These are phyloP conservation scores for Neomorphus geoffroyi DNA, from an alignment of 2,797 vertebrate species.

Conservation along the genomic window DNA sequence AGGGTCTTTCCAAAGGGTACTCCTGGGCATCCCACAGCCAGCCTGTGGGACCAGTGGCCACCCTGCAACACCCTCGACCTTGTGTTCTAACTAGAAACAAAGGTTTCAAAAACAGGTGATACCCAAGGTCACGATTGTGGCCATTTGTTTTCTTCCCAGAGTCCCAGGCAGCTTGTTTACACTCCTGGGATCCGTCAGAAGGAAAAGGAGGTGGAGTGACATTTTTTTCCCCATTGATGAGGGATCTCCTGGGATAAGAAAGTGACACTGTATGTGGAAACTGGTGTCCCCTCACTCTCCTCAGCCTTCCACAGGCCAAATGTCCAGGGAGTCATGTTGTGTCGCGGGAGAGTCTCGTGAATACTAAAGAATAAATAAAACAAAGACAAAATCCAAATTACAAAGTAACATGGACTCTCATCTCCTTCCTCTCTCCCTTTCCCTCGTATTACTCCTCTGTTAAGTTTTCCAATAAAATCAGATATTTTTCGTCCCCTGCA, in stretches of 20 bases:
- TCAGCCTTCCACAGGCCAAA: background rate
- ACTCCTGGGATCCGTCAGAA: fast-evolving
- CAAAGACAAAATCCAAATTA: background rate
- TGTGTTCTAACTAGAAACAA: background rate
- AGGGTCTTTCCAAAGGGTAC: background rate
- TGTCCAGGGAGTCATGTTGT: background rate
- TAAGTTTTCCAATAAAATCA: slow-evolving; percentile 25
- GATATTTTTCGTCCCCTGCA: background rate
- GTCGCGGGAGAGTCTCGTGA: background rate
- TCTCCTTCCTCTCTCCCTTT: background rate
- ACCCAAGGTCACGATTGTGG: background rate
- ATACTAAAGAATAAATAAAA: background rate
- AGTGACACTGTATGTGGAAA: background rate
- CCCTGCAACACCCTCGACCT: background rate
- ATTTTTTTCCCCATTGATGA: background rate
- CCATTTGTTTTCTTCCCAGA: background rate
- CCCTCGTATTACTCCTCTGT: background rate
- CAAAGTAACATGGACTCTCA: background rate
- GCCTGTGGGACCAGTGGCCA: background rate
- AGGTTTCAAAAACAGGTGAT: background rate
- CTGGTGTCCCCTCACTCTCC: background rate
- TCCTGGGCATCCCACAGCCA: background rate
- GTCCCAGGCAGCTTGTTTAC: background rate
- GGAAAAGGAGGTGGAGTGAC: background rate
- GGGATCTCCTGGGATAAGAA: background rate